Percentiles rank a stretch among this genome's conserved stretches.
phyloP scores from a whole-genome alignment of 2,888 invertebrate species.

The Spisula subtruncata region DNA sequence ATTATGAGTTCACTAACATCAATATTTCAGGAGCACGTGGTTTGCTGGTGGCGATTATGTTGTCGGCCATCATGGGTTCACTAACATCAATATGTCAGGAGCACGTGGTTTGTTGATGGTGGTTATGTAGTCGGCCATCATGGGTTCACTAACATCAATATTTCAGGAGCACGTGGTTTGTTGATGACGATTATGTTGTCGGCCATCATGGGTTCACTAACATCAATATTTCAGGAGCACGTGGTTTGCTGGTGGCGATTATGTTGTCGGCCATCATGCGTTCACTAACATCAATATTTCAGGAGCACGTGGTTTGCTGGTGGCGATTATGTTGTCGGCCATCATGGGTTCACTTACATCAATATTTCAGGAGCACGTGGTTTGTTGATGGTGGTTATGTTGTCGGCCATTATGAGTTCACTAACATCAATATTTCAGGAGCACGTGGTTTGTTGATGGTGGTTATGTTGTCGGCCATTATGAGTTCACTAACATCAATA shows the following conservation, averaged over 20 bases:
- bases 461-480: conserved; percentile 78
- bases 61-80: conserved; percentile 79
- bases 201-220: conserved; percentile 78
- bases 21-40: conserved; percentile 78
- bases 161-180: conserved; percentile 77
- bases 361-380: conserved; percentile 78
- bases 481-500: conserved; percentile 79
- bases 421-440: conserved; percentile 79
- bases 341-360: conserved; percentile 80
- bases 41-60: conserved; percentile 76
- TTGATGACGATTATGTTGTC: conserved; percentile 78
- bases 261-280: conserved; percentile 80
- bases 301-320: conserved; percentile 74
- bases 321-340: conserved; percentile 79
- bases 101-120: conserved; percentile 76
- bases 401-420: conserved; percentile 79
- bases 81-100: conserved; percentile 79
- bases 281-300: conserved; percentile 78
- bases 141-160: conserved; percentile 79
- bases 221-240: conserved; percentile 77
- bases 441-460: conserved; percentile 76
- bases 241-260: conserved; percentile 77
- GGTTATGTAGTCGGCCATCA: conserved; percentile 78
- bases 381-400: conserved; percentile 76
- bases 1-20: conserved; percentile 80